Base-by-base conservation (phyloP, 1,140 invertebrate species). In the Cyrtorhinus lividipennis region DNA sequence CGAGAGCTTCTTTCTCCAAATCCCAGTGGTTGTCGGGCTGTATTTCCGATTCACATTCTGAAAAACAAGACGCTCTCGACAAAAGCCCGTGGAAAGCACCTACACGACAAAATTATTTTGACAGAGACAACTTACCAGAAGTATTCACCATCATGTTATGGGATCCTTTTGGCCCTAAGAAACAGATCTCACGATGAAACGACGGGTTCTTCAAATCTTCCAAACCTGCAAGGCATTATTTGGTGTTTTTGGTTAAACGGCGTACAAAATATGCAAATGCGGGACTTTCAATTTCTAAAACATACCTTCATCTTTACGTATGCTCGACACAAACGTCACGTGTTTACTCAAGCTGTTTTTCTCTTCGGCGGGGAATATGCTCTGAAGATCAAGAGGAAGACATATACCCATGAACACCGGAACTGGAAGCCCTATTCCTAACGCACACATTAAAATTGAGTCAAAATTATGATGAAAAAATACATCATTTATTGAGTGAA, bases 341-440 rank as follows among this genome's bases (percentile, higher is more conserved):
- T 64, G 63, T 24, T 60, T 60, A 12, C 30, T 59, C 2, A 60
- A 1, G 12, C 60, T 15, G 20, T 61, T 48, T 23, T 60, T 56
- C 18, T 62, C 61, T 61, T 62, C 62, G 45, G 53, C 58, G 8
- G 86, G 84, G 72, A 90, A 89, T 60, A 92, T 75, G 45, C 81
- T 78, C 2, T 76, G 72, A 1, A 90, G 74, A 68, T 81, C 80
- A 62, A 78, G 75, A 1, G 89, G 89, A 68, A 92, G 74, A 73
- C 84, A 83, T 44, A 94, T 85, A 24, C 90, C 89, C 76, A 88
- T 81, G 70, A 88, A 90, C 5, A 64, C 1, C 27, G 63, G 57
- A 15, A 30, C 24, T 5, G 63, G 63, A 15, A 65, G 20, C 22
- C 27, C 62, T 53, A 53, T 8, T 12, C 58, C 57, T 61, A 20